phyloP scores from a whole-genome alignment of 2,113 vertebrate species.

The Leptobrachium leishanense region DNA sequence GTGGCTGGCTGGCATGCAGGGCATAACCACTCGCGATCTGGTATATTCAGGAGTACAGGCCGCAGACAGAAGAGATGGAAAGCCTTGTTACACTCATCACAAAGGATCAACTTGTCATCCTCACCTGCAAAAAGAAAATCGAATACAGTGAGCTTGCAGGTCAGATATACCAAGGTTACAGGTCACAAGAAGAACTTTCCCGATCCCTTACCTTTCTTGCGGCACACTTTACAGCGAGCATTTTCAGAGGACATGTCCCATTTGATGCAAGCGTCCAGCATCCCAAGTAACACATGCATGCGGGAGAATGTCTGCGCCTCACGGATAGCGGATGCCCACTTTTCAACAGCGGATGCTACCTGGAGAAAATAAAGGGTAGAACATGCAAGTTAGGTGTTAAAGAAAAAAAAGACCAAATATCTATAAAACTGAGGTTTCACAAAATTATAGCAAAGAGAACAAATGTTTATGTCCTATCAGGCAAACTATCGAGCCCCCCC shows the following conservation, averaged over 20 bases:
- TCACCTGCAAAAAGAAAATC: slow-evolving; percentile 74
- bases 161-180: too few relatives aligned
- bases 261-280: slow-evolving; percentile 97
- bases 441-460: too few relatives aligned
- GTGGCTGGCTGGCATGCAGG: slow-evolving; percentile 90
- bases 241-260: slow-evolving; percentile 99
- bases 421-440: too few relatives aligned
- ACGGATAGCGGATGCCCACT: slow-evolving; percentile 88
- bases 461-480: too few relatives aligned
- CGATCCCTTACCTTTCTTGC: slow-evolving; percentile 82
- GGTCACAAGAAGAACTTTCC: neutral
- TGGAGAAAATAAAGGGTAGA: slow-evolving; percentile 54
- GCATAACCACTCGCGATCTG: slow-evolving; percentile 90
- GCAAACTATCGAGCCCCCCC: too few relatives aligned
- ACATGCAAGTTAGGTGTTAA: neutral
- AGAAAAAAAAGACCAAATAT: too few relatives aligned
- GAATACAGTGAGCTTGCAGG: neutral
- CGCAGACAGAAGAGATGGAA: slow-evolving; percentile 97
- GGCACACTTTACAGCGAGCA: slow-evolving; percentile 96
- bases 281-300: slow-evolving; percentile 93
- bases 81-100: slow-evolving; percentile 96
- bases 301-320: slow-evolving; percentile 96
- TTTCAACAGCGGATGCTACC: slow-evolving; percentile 93
- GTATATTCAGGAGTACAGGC: slow-evolving; percentile 88
- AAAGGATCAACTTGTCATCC: slow-evolving; percentile 94